These are phyloP conservation scores for Dynastes tityus DNA, from an alignment of 2,888 invertebrate genomes.

Conservation along the genomic window DNA sequence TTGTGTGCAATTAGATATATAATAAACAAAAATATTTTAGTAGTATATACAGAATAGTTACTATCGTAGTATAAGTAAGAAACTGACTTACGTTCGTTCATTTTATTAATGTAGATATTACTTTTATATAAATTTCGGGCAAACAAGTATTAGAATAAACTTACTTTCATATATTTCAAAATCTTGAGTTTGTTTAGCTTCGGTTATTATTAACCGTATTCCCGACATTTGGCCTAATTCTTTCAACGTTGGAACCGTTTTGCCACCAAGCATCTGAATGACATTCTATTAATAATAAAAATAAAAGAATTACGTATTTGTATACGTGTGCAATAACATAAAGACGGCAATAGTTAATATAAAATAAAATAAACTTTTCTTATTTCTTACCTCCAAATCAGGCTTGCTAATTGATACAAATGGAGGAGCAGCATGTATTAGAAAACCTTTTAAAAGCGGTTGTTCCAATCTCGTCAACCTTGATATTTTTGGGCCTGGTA, in stretches of 20 bases:
- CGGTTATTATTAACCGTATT: slow-evolving; percentile 64
- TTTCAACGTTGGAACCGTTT: slow-evolving; percentile 58
- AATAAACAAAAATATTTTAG: too few species aligned
- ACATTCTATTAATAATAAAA: slow-evolving; percentile 58
- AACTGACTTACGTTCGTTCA: too few species aligned
- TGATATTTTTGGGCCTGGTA: slow-evolving; percentile 72
- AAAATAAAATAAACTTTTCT: background rate
- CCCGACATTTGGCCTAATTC: slow-evolving; percentile 60
- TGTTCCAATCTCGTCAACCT: slow-evolving; percentile 67
- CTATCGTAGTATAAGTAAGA: too few species aligned
- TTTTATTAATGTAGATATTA: background rate
- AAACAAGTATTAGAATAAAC: slow-evolving; percentile 44
- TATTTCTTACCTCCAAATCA: slow-evolving; percentile 63
- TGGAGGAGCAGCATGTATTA: slow-evolving; percentile 73
- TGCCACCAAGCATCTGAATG: slow-evolving; percentile 62
- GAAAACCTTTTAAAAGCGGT: slow-evolving; percentile 71
- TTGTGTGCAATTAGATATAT: too few species aligned
- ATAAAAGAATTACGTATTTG: slow-evolving; percentile 35
- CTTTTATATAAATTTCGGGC: slow-evolving; percentile 12
- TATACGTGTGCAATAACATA: background rate
- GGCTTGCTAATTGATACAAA: slow-evolving; percentile 64
- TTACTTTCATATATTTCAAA: slow-evolving; percentile 65
- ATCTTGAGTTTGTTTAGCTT: slow-evolving; percentile 63
- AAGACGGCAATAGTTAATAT: slow-evolving; percentile 4
- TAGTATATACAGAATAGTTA: too few species aligned